These are phyloP conservation scores for Rhynchomys soricoides DNA, from an alignment of 2,113 vertebrate species.

Conservation along the genomic window DNA sequence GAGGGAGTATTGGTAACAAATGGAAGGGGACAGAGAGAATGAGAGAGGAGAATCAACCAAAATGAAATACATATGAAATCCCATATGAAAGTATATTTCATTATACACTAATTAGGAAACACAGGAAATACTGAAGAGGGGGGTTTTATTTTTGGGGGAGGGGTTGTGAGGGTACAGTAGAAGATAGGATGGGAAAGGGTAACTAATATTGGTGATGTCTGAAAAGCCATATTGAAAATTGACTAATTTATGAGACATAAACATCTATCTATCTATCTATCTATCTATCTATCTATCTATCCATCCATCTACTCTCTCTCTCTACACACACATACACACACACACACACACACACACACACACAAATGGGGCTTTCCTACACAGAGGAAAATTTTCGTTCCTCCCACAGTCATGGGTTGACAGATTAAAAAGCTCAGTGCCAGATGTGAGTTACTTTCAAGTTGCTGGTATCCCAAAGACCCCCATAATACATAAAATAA, in stretches of 20 bases:
- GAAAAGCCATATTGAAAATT: not conserved
- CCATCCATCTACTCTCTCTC: no score
- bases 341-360: no score
- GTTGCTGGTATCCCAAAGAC: not conserved
- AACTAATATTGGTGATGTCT: not conserved
- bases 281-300: no score
- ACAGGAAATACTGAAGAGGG: not conserved
- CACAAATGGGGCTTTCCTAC: not conserved
- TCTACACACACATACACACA: no score
- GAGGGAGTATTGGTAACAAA: not conserved
- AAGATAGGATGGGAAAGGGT: not conserved
- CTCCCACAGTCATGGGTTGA: not conserved
- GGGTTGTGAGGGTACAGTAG: not conserved
- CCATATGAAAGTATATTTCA: not conserved
- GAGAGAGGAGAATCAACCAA: not conserved
- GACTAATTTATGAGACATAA: not conserved
- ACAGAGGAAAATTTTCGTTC: not conserved
- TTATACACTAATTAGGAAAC: not conserved
- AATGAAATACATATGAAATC: not conserved
- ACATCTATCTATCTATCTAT: no score
- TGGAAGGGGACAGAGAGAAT: no score
- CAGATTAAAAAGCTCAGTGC: not conserved
- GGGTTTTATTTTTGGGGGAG: not conserved
- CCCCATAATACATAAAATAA: not conserved
- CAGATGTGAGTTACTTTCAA: not conserved